Conservation (phyloP, 37 sponge, comb jelly and placozoan genomes). For the Lycopodina hypogea region DNA sequence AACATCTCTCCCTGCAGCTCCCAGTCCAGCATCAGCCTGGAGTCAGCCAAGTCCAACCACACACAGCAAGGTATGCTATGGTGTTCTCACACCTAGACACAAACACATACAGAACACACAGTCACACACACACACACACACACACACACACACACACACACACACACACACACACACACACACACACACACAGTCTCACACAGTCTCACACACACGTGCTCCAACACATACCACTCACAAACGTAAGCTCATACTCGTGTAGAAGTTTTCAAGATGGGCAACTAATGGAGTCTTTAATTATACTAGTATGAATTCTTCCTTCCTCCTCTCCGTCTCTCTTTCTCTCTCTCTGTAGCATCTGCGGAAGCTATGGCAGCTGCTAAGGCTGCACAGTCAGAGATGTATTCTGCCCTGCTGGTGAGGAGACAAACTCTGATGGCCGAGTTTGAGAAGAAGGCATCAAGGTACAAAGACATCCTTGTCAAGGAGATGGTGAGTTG, state of each 20-base stretch:
- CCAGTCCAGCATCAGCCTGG: slow-evolving; percentile 53
- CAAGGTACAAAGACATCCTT: slow-evolving; percentile 59
- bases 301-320: not conserved
- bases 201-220: too few relatives aligned
- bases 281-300: too few relatives aligned
- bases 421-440: slow-evolving; percentile 33
- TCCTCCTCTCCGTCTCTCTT: slow-evolving; percentile 10
- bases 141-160: too few relatives aligned
- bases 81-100: too few relatives aligned
- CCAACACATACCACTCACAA: too few relatives aligned
- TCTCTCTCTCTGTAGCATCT: slow-evolving; percentile 32
- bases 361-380: slow-evolving; percentile 66
- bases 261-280: too few relatives aligned
- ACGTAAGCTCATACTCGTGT: too few relatives aligned
- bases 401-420: slow-evolving; percentile 38
- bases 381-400: slow-evolving; percentile 64
- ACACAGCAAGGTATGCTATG: slow-evolving; percentile 37
- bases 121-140: too few relatives aligned
- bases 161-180: too few relatives aligned
- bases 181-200: too few relatives aligned
- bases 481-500: slow-evolving; percentile 72
- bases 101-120: slow-evolving; percentile 38
- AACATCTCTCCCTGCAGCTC: slow-evolving; percentile 53
- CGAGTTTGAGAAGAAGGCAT: slow-evolving; percentile 50
- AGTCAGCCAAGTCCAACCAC: slow-evolving; percentile 53